Percentiles rank a stretch among this genome's conserved stretches.
These are phyloP conservation scores for Echinops telfairi DNA, from an alignment of 2,113 vertebrate species.

Conservation along the genomic window DNA sequence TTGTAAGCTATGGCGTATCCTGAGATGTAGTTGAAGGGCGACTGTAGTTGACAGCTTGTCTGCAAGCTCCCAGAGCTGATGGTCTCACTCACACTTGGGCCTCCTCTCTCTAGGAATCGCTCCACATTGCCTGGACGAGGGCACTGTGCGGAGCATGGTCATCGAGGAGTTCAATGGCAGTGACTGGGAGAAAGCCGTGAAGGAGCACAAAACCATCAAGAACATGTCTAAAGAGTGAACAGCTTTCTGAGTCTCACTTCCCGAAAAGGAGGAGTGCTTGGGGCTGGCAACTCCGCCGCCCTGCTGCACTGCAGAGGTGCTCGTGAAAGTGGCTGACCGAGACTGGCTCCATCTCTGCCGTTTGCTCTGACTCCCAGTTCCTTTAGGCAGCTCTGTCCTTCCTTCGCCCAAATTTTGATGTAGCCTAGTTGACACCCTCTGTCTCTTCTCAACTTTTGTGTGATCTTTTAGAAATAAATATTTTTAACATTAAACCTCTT, in stretches of 20 bases:
- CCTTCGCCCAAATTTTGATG: constrained; percentile 50
- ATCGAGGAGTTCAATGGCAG: constrained; percentile 93
- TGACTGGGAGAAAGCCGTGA: constrained; percentile 95
- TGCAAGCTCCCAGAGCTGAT: neutral
- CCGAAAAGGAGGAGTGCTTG: neutral
- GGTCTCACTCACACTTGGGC: neutral
- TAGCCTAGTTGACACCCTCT: constrained; percentile 55
- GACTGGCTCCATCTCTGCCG: neutral
- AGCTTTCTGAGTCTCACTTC: constrained; percentile 41
- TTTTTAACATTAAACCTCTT: constrained; percentile 77
- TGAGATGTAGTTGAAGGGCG: fast-evolving
- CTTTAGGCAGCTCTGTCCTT: constrained; percentile 73
- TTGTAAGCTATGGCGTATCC: neutral
- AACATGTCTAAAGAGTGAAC: constrained; percentile 92
- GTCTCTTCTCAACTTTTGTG: constrained; percentile 77
- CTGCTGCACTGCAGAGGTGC: neutral
- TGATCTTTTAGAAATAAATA: constrained; percentile 80
- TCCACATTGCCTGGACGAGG: constrained; percentile 95
- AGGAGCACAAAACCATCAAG: constrained; percentile 92
- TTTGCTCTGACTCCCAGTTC: neutral
- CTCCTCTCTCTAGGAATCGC: constrained; percentile 90
- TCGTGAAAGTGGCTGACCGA: neutral
- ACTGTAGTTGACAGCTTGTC: neutral
- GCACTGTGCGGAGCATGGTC: constrained; percentile 90
- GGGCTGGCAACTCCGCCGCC: neutral